Base-by-base conservation (phyloP, 2,797 vertebrate genomes). In the Lithobates pipiens region DNA sequence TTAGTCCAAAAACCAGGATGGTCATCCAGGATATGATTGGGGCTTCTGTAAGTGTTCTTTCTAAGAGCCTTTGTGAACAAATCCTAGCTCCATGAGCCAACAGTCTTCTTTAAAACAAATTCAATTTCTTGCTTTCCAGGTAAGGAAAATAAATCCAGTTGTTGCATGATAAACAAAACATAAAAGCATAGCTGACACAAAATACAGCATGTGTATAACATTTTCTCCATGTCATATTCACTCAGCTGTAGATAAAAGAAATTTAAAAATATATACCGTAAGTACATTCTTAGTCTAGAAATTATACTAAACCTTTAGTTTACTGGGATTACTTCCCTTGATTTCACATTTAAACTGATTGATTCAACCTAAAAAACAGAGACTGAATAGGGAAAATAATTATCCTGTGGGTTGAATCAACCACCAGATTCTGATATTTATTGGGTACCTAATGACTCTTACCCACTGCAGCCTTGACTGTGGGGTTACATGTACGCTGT, bases 141-240 rank as follows among this genome's bases (percentile, higher is more conserved):
- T 39, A n/a, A 11, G 18, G 34, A 57, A 54, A 80, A 5, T 23
- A 34, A 15, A 57, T 25, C 18, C 34, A 72, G 29, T 68, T 25
- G 10, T 10, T n/a, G 32, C 77, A 34, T 4, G 5, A 42, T 80
- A 80, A 50, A 15, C 4, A 11, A 65, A 44, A 63, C 16, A 74
- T 23, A 68, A 77, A 23, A 36, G 42, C 18, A 10, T n/a, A 84
- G 27, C 16, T 50, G 42, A 50, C n/a, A 46, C 8, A 50, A 85
- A 83, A 84, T 69, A 91, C 91, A 92, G 92, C 93, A 92, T 95
- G 94, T 95, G 94, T 92, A 95, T 95, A 95, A 42, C 9, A 11
- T 44, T 73, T 25, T 73, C 36, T 11, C 57, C 42, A 15, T 46
- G 34, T 27, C n/a, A 44, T 65, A 70, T 71, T n/a, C 6, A 70